Evolutionary conservation across 2,797 vertebrate genomes (phyloP).

Genomic region (Amazona ochrocephala): DNA sequence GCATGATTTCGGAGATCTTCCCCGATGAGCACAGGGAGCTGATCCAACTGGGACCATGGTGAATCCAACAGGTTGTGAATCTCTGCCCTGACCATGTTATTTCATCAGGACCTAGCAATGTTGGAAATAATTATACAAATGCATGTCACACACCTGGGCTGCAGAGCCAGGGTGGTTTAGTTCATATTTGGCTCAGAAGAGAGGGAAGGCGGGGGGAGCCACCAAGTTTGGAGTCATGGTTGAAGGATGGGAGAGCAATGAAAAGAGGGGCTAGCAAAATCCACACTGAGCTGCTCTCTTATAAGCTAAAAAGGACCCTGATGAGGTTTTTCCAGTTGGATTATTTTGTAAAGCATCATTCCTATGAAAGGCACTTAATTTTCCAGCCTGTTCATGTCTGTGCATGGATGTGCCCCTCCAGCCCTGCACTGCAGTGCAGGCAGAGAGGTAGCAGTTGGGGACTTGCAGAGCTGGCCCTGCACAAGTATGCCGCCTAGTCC

Average conservation of each 20-base stretch:
- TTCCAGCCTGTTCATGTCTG: not conserved
- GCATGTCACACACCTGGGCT: not conserved
- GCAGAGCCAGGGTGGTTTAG: accelerated
- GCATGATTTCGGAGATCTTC: accelerated
- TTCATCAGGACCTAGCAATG: not conserved
- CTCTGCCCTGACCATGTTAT: accelerated
- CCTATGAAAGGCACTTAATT: not conserved
- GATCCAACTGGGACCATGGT: accelerated
- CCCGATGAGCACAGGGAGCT: accelerated
- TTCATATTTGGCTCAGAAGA: accelerated
- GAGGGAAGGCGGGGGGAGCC: not conserved
- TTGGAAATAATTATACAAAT: accelerated
- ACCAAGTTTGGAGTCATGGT: accelerated
- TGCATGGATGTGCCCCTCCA: accelerated
- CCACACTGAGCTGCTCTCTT: not conserved
- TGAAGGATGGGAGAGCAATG: not conserved
- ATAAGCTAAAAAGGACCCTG: not conserved
- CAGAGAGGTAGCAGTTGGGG: not conserved
- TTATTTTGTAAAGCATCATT: not conserved
- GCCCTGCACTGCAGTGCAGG: not conserved
- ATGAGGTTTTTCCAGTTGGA: not conserved
- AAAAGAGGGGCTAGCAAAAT: not conserved
- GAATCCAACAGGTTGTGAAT: not conserved
- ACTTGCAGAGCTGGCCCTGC: not conserved
- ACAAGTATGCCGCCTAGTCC: not conserved